Conservation (phyloP, 2,113 vertebrate species). For the Lepus americanus region DNA sequence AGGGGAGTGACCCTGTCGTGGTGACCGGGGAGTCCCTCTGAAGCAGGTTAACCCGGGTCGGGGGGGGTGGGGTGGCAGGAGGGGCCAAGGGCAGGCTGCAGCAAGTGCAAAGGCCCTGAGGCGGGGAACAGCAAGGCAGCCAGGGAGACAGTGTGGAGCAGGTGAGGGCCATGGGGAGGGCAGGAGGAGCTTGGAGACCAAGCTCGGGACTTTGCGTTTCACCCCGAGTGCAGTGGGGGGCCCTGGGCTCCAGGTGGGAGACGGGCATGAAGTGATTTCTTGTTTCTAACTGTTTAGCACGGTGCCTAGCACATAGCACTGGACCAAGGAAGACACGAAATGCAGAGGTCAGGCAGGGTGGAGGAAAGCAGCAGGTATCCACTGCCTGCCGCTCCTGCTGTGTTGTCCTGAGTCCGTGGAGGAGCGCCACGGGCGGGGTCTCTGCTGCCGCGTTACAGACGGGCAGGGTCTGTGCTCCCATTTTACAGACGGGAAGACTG, state of each 20-base stretch:
- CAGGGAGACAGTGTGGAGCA: neutral
- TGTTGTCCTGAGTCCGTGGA: neutral
- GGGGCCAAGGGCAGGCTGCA: neutral
- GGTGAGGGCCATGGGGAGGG: too few relatives aligned
- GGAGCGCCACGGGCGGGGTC: neutral
- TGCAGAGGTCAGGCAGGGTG: neutral
- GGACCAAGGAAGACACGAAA: neutral
- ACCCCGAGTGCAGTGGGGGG: neutral
- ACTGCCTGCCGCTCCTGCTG: neutral
- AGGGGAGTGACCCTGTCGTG: neutral
- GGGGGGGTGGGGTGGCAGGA: too few relatives aligned
- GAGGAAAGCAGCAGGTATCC: neutral
- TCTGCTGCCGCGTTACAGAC: neutral
- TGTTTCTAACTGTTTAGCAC: neutral
- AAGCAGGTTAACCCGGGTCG: neutral
- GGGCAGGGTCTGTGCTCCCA: too few relatives aligned
- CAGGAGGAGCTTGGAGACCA: neutral
- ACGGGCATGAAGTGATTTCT: neutral
- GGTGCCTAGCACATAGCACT: neutral
- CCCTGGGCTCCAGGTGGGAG: neutral
- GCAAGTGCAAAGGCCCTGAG: neutral
- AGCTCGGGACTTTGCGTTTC: neutral
- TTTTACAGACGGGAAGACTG: neutral
- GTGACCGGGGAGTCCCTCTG: neutral
- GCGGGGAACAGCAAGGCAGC: neutral